phyloP scores from a whole-genome alignment of 92 coral and sea anemone species.

The Hydrozoanthus gracilis region DNA sequence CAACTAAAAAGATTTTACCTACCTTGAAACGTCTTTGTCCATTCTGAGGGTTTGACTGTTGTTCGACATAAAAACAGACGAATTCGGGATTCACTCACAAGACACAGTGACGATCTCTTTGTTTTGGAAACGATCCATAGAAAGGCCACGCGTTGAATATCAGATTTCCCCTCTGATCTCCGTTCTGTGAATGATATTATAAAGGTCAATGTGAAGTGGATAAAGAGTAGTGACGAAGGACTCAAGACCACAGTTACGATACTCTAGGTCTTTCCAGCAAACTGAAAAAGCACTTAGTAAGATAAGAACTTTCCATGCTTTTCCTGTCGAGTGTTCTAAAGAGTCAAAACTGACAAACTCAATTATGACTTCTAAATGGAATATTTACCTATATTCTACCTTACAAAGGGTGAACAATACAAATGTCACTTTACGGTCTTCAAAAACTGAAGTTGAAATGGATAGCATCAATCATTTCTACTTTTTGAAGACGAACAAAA shows the following conservation, averaged over 20 bases:
- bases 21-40: slow-evolving; percentile 12
- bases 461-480: no score
- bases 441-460: no score
- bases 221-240: background rate
- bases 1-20: background rate
- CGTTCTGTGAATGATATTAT: background rate
- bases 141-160: background rate
- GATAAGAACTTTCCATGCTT: no score
- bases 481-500: no score
- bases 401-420: no score
- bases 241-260: background rate
- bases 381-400: no score
- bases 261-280: no score
- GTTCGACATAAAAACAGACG: background rate
- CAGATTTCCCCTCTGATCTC: background rate
- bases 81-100: slow-evolving; percentile 1
- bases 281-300: no score
- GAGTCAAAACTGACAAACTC: no score
- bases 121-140: background rate
- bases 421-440: no score
- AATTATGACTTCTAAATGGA: no score
- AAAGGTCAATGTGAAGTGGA: background rate
- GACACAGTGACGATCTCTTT: background rate
- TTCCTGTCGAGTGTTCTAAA: no score
- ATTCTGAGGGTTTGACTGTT: background rate